A percentile compares a stretch with the other conserved stretches of the same genome.
These are phyloP conservation scores for Cerastis rubricosa DNA, from an alignment of 2,888 invertebrate genomes.

Conservation along the genomic window DNA sequence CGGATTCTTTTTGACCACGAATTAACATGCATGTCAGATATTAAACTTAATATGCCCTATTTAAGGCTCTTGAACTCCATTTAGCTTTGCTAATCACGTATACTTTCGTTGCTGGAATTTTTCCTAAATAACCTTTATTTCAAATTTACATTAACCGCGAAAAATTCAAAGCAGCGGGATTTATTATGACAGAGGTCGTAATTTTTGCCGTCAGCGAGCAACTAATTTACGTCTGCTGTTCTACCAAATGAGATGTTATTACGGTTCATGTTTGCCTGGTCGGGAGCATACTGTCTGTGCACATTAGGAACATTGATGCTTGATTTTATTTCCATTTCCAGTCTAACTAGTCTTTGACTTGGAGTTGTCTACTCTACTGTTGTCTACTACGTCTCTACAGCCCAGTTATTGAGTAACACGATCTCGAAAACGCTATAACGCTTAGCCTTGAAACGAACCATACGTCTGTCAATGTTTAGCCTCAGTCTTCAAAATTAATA, in stretches of 20 bases:
- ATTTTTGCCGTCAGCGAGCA: slow-evolving; percentile 50
- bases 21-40: no score
- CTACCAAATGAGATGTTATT: slow-evolving; percentile 53
- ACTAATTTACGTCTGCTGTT: slow-evolving; percentile 44
- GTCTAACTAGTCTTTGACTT: no score
- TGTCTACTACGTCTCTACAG: no score
- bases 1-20: no score
- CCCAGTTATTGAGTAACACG: no score
- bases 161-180: slow-evolving; percentile 34
- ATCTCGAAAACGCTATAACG: no score
- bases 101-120: background rate
- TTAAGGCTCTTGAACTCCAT: background rate
- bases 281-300: background rate
- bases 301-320: slow-evolving; percentile 29
- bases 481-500: background rate
- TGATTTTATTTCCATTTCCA: no score
- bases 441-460: no score
- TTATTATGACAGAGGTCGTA: slow-evolving; percentile 44
- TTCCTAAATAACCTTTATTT: background rate
- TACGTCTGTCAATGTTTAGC: background rate
- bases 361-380: no score
- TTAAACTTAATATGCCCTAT: no score
- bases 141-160: background rate
- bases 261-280: slow-evolving; percentile 12
- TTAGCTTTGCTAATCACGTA: background rate